phyloP scores from a whole-genome alignment of 2,113 vertebrate species.

The Muntiacus reevesi region DNA sequence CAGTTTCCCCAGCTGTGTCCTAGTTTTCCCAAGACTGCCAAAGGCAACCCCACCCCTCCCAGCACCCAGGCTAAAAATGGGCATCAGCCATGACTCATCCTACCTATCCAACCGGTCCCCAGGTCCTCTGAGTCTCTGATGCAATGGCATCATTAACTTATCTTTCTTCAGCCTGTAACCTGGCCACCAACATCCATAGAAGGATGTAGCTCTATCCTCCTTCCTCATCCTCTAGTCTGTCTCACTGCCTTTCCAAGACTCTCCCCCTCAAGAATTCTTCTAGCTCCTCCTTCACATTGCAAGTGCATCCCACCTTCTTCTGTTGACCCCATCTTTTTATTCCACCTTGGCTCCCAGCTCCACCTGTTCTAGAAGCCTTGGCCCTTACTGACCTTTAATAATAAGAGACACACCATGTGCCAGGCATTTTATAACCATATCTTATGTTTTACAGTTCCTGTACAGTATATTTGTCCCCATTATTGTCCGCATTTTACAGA shows the following conservation, averaged over 20 bases:
- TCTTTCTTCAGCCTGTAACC: background rate
- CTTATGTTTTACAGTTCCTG: background rate
- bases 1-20: background rate
- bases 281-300: fast-evolving
- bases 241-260: background rate
- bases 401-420: background rate
- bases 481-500: background rate
- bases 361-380: background rate
- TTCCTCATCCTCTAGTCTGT: too few species aligned
- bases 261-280: background rate
- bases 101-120: background rate
- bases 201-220: background rate
- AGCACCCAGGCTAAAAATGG: background rate
- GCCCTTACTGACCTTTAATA: background rate
- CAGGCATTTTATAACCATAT: background rate
- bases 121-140: background rate
- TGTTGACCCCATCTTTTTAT: background rate
- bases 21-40: background rate
- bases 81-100: background rate
- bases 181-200: background rate
- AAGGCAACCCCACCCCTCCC: background rate
- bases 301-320: background rate
- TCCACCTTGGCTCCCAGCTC: background rate
- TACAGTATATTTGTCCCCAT: background rate
- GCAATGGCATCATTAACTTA: background rate